Conservation (phyloP, 2,888 invertebrate species). For the Eristalinus aeneus region DNA sequence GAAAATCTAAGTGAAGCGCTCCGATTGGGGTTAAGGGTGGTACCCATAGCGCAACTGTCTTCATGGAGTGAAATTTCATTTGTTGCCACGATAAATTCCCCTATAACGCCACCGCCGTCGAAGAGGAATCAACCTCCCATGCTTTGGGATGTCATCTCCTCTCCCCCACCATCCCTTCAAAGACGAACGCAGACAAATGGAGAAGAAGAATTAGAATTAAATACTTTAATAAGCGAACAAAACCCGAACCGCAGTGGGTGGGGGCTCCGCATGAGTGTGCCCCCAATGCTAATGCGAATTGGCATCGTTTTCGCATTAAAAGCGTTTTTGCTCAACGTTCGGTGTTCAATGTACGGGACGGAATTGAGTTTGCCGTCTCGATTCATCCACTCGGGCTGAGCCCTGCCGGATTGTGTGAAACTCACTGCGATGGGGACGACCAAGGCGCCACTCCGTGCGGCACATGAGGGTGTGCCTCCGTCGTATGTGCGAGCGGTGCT, state of each 20-base stretch:
- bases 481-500: not conserved
- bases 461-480: not conserved
- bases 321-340: conserved; percentile 44
- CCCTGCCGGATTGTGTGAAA: conserved; percentile 8
- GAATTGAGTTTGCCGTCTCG: conserved; percentile 55
- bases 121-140: not conserved
- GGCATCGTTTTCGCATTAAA: conserved; percentile 61
- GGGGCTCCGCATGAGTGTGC: conserved; percentile 10
- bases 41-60: conserved; percentile 13
- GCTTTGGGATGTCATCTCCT: not conserved
- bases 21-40: conserved; percentile 3
- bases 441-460: not conserved
- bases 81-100: conserved; percentile 56
- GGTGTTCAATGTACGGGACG: conserved; percentile 53
- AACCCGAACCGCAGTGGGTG: conserved; percentile 1
- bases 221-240: conserved; percentile 55
- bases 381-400: conserved; percentile 25
- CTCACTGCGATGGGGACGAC: not conserved
- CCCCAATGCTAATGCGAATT: conserved; percentile 49
- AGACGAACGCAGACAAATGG: not conserved
- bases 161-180: not conserved
- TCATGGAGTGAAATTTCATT: conserved; percentile 51
- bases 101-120: not conserved
- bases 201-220: conserved; percentile 51
- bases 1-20: conserved; percentile 11